phyloP scores from a whole-genome alignment of 1,140 invertebrate species.

The Pectinophora gossypiella region DNA sequence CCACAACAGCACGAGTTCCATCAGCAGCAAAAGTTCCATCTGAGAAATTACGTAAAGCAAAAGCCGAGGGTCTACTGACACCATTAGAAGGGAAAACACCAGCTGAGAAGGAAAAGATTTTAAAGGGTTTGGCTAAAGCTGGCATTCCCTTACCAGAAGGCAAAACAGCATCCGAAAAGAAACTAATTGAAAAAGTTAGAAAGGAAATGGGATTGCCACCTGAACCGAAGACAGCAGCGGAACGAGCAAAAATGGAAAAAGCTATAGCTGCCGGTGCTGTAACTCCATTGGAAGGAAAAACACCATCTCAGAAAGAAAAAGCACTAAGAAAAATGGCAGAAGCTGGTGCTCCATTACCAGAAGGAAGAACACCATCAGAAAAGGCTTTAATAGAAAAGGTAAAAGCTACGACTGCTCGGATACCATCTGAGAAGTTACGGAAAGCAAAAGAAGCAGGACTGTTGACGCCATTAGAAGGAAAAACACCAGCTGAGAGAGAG shows the following conservation, averaged over 20 bases:
- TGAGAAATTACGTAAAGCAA: not conserved
- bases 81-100: constrained; percentile 25
- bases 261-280: constrained; percentile 19
- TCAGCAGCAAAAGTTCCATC: not conserved
- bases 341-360: constrained; percentile 16
- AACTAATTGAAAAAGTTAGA: constrained; percentile 31
- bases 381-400: constrained; percentile 16
- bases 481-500: constrained; percentile 30
- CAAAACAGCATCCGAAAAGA: constrained; percentile 28
- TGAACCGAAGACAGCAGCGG: constrained; percentile 16
- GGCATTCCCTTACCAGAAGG: constrained; percentile 23
- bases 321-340: constrained; percentile 18
- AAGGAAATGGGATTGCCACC: constrained; percentile 28
- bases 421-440: constrained; percentile 2
- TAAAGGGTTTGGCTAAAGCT: constrained; percentile 18
- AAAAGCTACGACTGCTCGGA: constrained; percentile 12
- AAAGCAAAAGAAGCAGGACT: not conserved
- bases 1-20: not conserved
- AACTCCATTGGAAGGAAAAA: constrained; percentile 28
- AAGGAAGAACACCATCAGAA: constrained; percentile 25
- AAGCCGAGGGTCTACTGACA: constrained; percentile 5
- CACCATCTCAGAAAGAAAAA: constrained; percentile 25
- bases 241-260: constrained; percentile 22
- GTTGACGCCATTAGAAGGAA: constrained; percentile 10
- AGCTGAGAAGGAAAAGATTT: constrained; percentile 27